Base-by-base conservation (phyloP, 2,888 invertebrate species). In the Diaphora mendica region DNA sequence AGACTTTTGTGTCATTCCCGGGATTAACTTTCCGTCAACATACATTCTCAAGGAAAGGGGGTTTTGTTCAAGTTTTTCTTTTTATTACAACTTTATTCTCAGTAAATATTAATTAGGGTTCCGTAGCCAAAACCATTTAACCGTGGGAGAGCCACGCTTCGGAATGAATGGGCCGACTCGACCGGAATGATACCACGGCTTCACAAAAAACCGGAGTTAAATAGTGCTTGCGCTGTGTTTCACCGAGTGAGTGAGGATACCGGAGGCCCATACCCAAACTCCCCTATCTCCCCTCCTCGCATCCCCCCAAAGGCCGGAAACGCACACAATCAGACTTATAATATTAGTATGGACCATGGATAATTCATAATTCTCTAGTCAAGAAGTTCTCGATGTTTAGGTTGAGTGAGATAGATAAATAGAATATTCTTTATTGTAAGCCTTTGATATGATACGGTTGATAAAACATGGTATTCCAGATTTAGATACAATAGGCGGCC, bases 1-100 rank as follows among this genome's bases (percentile, higher is more conserved):
- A 80, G 87, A 89, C 86, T 90, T 86, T 88, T 87, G 88, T 87
- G 86, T 87, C 87, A 84, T 85, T 85, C 87, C 84, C 76, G 72
- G 86, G 84, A 86, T 86, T 86, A 88, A 86, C 86, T 85, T 85
- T 85, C 77, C 68, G 85, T 80, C 82, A 82, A 85, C 85, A 86
- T 85, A 86, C 86, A 85, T 85, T 84, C 78, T 79, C 82, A 84
- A 76, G 64, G 65, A 70, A 84, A 85, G 80, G 77, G 74, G 77
- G 66, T 69, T 80, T 81, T 83, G 84, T 83, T 76, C 75, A 76
- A 81, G 79, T 75, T 72, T 82, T 74, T 79, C 76, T 81, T 78
- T 73, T 75, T 79, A 74, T 76, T 72, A 55, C 3, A 33, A 64
- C 33, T 42, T 64, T 70, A 44, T 70, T 68, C 35, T 39, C n/a